Evolutionary conservation across 2,797 vertebrate genomes (phyloP).

Genomic region (Acridotheres tristis): DNA sequence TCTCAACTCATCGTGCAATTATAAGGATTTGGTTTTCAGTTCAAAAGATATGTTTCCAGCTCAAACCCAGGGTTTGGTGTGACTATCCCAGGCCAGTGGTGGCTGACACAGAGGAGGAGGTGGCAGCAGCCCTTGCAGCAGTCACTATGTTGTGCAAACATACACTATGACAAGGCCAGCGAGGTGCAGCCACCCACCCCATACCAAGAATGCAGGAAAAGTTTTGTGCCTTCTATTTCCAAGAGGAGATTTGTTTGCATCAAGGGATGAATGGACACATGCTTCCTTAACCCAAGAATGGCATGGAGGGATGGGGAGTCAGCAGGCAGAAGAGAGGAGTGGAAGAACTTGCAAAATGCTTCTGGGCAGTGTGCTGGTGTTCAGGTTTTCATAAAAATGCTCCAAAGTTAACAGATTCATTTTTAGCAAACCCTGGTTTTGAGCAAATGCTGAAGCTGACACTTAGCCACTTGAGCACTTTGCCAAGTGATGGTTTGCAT

Average conservation of each 20-base stretch:
- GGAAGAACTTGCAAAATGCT: not conserved
- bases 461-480: not conserved
- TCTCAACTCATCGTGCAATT: not conserved
- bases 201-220: not conserved
- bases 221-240: not conserved
- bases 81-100: not conserved
- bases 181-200: rapidly evolving
- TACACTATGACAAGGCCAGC: rapidly evolving
- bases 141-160: not conserved
- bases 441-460: not conserved
- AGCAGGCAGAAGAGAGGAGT: not conserved
- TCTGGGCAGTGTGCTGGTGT: not conserved
- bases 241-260: not conserved
- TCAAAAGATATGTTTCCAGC: not conserved
- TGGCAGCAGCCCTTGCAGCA: not conserved
- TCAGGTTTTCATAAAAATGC: not conserved
- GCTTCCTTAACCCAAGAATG: not conserved
- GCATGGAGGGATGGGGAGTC: rapidly evolving
- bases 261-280: not conserved
- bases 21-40: not conserved
- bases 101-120: not conserved
- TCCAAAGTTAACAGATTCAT: not conserved
- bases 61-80: not conserved
- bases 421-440: not conserved
- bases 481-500: not conserved